These are phyloP conservation scores for Rousettus madagascariensis DNA, from an alignment of 2,797 vertebrate species.

Conservation along the genomic window DNA sequence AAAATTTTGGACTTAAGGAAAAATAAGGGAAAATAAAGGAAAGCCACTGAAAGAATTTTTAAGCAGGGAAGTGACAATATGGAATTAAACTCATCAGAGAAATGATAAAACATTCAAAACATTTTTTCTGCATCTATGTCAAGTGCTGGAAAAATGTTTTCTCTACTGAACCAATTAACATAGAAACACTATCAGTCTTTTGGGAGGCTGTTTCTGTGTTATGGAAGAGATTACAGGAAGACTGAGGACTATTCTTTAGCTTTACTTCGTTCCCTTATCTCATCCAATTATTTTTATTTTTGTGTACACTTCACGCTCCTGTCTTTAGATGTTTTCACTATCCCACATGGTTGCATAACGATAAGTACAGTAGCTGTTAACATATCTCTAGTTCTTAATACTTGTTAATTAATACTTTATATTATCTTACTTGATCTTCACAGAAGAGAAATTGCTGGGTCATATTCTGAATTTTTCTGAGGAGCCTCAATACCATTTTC, in stretches of 20 bases:
- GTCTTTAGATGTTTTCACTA: not conserved
- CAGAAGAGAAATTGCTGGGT: too few relatives aligned
- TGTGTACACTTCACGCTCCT: not conserved
- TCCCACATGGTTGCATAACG: not conserved
- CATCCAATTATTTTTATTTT: not conserved
- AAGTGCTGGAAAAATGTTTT: not conserved
- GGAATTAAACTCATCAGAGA: not conserved
- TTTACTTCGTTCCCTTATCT: not conserved
- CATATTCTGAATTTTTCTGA: too few relatives aligned
- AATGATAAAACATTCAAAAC: not conserved
- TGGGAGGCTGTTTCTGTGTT: not conserved
- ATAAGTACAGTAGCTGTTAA: not conserved
- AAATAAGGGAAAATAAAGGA: not conserved
- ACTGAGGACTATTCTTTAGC: not conserved
- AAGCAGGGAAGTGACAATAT: not conserved
- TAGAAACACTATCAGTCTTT: not conserved
- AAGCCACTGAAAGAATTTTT: not conserved
- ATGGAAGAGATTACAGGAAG: not conserved
- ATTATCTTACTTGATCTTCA: not conserved
- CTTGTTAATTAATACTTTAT: not conserved
- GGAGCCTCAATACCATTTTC: too few relatives aligned
- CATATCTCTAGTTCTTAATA: not conserved
- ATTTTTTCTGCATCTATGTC: not conserved
- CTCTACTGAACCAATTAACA: not conserved
- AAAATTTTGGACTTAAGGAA: not conserved